Percentiles rank a stretch among this genome's conserved stretches.
Evolutionary conservation across 2,113 vertebrate species (phyloP).

Genomic region (Embiotoca jacksoni): DNA sequence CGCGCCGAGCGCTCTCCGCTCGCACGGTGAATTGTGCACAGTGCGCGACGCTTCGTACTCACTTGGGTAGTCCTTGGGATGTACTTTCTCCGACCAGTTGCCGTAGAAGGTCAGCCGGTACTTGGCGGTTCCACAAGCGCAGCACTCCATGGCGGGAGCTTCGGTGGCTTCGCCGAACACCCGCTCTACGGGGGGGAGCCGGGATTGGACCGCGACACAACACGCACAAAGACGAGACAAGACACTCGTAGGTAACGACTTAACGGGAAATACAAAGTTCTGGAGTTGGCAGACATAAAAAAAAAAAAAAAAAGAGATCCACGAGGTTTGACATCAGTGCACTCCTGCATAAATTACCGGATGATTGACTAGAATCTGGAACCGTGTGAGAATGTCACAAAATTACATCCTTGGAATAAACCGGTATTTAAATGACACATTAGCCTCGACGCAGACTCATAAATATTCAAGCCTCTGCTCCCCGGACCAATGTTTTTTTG

Average conservation of each 20-base stretch:
- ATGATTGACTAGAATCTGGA: constrained; percentile 19
- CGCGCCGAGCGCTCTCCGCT: too few relatives aligned
- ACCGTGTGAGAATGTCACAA: constrained; percentile 34
- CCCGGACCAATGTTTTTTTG: constrained; percentile 46
- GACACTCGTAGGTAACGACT: neutral
- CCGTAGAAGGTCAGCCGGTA: constrained; percentile 97
- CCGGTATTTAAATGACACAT: constrained; percentile 53
- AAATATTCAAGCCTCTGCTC: constrained; percentile 57
- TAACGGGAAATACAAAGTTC: neutral
- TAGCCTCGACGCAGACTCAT: constrained; percentile 46
- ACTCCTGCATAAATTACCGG: constrained; percentile 32
- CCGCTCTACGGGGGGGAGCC: constrained; percentile 78
- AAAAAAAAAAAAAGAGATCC: too few relatives aligned
- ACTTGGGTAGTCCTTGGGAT: constrained; percentile 98
- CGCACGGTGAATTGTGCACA: neutral
- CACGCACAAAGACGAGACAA: too few relatives aligned
- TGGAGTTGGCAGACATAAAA: neutral
- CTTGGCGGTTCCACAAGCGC: constrained; percentile 97
- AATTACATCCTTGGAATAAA: constrained; percentile 29
- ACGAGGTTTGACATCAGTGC: constrained; percentile 4
- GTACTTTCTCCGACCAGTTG: constrained; percentile 97
- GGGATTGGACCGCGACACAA: too few relatives aligned
- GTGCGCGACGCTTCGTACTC: constrained; percentile 72
- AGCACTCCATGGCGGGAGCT: constrained; percentile 90
- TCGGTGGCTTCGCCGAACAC: constrained; percentile 85